A percentile compares a stretch with the other conserved stretches of the same genome.
Evolutionary conservation across 2,888 invertebrate genomes (phyloP).

Genomic region (Alcis repandata): DNA sequence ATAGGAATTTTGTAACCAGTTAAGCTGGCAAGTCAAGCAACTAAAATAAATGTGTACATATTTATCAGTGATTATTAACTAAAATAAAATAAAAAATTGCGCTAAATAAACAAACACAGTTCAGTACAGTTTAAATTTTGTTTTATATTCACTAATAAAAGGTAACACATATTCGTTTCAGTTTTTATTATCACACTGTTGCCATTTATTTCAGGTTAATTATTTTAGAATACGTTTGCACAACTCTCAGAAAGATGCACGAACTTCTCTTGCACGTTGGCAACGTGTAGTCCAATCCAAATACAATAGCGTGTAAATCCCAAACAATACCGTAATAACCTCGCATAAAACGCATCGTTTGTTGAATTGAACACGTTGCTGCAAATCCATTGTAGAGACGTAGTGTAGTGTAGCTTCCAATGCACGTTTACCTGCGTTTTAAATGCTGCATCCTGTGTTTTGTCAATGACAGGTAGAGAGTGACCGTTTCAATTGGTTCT

Average conservation of each 20-base stretch:
- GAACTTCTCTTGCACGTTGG: slow-evolving; percentile 5
- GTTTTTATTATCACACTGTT: too few relatives aligned
- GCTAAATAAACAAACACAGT: too few relatives aligned
- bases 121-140: too few relatives aligned
- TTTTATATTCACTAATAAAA: too few relatives aligned
- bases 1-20: not conserved
- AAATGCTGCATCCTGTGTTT: slow-evolving; percentile 66
- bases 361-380: slow-evolving; percentile 45
- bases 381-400: slow-evolving; percentile 53
- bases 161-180: too few relatives aligned
- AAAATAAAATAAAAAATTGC: too few relatives aligned
- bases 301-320: slow-evolving; percentile 35
- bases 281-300: slow-evolving; percentile 19
- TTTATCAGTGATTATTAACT: too few relatives aligned
- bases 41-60: too few relatives aligned
- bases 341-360: slow-evolving; percentile 23
- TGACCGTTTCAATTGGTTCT: slow-evolving; percentile 45
- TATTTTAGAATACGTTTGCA: slow-evolving; percentile 10
- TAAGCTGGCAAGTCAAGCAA: not conserved
- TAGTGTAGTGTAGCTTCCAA: slow-evolving; percentile 36
- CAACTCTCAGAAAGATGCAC: not conserved
- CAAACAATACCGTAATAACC: slow-evolving; percentile 45
- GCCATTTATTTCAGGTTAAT: too few relatives aligned
- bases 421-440: slow-evolving; percentile 58
- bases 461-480: slow-evolving; percentile 52